A percentile compares a stretch with the other conserved stretches of the same genome.
phyloP scores from a whole-genome alignment of 2,113 vertebrate genomes.

The Thunnus maccoyii region DNA sequence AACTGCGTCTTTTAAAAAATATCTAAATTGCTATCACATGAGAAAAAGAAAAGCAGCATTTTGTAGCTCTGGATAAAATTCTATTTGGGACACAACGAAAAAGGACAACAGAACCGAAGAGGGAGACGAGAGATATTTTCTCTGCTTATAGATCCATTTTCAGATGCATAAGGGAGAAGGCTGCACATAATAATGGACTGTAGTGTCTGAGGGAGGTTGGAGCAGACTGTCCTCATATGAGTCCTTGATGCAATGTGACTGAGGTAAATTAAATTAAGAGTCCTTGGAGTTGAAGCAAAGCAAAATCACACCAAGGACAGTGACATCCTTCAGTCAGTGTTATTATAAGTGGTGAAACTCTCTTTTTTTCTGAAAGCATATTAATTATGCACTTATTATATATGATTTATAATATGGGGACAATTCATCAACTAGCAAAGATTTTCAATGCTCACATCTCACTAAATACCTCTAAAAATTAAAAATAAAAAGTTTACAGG shows the following conservation, averaged over 20 bases:
- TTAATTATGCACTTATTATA: slow-evolving; percentile 18
- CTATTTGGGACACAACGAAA: not conserved
- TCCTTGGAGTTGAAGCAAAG: slow-evolving; percentile 34
- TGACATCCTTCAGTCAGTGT: slow-evolving; percentile 29
- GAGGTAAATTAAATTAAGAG: slow-evolving; percentile 46
- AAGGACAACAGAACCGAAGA: slow-evolving; percentile 14
- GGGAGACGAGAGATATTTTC: not conserved
- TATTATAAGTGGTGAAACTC: slow-evolving; percentile 26
- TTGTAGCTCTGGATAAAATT: not conserved
- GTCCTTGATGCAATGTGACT: slow-evolving; percentile 10
- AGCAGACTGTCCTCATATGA: slow-evolving; percentile 31
- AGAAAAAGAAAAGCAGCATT: too few relatives aligned
- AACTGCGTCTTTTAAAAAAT: too few relatives aligned
- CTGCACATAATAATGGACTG: slow-evolving; percentile 12
- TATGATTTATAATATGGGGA: not conserved
- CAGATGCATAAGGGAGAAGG: slow-evolving; percentile 23
- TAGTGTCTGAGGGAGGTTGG: slow-evolving; percentile 17
- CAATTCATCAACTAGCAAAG: not conserved
- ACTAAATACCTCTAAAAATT: not conserved
- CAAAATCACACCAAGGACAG: slow-evolving; percentile 33
- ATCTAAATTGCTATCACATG: too few relatives aligned
- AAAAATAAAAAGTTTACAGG: not conserved
- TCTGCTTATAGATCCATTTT: slow-evolving; percentile 31
- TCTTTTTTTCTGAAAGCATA: slow-evolving; percentile 10
- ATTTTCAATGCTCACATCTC: slow-evolving; percentile 19